phyloP scores from a whole-genome alignment of 2,113 vertebrate species.

The Sceloporus tristichus region DNA sequence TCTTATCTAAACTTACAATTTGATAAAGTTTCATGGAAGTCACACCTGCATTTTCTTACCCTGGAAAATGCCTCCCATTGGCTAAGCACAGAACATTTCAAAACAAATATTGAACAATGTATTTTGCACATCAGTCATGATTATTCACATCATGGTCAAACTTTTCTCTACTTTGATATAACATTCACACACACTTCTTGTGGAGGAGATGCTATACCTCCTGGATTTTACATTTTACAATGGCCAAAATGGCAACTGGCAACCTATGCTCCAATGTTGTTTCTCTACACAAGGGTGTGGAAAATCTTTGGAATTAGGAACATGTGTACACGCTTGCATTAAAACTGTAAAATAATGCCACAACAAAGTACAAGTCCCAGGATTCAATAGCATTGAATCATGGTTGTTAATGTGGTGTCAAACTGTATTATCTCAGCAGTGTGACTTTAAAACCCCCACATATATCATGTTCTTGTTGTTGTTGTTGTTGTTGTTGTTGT shows the following conservation, averaged over 20 bases:
- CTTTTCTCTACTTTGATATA: background rate
- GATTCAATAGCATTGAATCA: no score
- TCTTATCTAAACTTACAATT: background rate
- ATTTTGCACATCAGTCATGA: no score
- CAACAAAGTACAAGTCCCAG: no score
- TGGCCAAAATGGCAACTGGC: background rate
- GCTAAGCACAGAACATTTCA: background rate
- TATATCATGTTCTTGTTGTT: no score
- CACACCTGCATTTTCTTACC: background rate
- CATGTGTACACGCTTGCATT: background rate
- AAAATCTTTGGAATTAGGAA: background rate
- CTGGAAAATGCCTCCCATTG: background rate
- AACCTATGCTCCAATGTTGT: background rate
- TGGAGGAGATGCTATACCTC: background rate
- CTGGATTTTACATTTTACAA: background rate
- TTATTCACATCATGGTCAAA: background rate
- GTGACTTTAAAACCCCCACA: no score
- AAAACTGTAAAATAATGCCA: background rate
- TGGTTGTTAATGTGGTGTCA: no score
- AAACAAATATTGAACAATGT: background rate
- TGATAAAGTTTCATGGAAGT: background rate
- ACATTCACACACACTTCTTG: background rate
- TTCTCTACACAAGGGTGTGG: background rate
- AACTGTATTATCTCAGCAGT: no score
- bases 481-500: no score